Conservation (phyloP, 2,113 vertebrate genomes). For the Ptychochromis oligacanthus region DNA sequence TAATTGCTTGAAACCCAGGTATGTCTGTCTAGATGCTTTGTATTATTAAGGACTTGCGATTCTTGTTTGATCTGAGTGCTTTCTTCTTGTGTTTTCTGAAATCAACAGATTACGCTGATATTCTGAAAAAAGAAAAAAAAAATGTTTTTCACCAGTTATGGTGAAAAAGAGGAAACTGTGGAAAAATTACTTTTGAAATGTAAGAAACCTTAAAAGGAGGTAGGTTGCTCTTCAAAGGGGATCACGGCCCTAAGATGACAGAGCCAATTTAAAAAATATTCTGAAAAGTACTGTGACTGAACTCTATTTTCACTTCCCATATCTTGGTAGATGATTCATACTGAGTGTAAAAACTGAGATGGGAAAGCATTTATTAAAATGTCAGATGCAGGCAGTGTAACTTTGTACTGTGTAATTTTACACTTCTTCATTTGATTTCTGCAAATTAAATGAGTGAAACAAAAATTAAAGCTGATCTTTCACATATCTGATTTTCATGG, state of each 20-base stretch:
- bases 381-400: neutral
- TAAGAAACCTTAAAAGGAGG: neutral
- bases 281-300: neutral
- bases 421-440: neutral
- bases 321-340: slow-evolving; percentile 1
- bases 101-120: slow-evolving; percentile 6
- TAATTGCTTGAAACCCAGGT: neutral
- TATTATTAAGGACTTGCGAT: neutral
- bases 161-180: neutral
- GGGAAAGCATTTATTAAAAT: neutral
- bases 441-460: neutral
- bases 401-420: neutral
- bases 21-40: neutral
- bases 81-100: neutral
- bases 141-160: slow-evolving; percentile 1
- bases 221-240: slow-evolving; percentile 25
- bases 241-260: slow-evolving; percentile 5
- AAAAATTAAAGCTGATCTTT: neutral
- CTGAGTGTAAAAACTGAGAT: neutral
- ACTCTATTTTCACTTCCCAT: slow-evolving; percentile 1
- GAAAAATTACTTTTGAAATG: slow-evolving; percentile 3
- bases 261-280: neutral
- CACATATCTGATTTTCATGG: neutral
- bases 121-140: neutral
- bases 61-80: neutral